Evolutionary conservation across 1,140 invertebrate genomes (phyloP).

Genomic region (Atta colombica): DNA sequence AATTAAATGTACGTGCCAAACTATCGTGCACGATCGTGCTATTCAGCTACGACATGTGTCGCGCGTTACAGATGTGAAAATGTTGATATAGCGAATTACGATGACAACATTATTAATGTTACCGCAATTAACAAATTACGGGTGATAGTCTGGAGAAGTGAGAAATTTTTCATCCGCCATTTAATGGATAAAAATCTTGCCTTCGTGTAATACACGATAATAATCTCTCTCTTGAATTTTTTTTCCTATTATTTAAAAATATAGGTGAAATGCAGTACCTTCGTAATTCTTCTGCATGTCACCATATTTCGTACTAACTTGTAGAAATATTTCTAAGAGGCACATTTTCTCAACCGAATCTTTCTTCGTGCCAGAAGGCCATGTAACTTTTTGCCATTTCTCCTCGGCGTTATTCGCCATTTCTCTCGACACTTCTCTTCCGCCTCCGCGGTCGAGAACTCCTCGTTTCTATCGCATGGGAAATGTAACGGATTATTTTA

Average conservation of each 20-base stretch:
- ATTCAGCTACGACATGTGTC: conserved; percentile 12
- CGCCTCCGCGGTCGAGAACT: conserved; percentile 2
- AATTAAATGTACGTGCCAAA: conserved; percentile 41
- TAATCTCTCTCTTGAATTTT: neutral
- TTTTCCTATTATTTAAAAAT: neutral
- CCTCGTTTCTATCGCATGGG: conserved; percentile 14
- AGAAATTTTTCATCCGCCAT: neutral
- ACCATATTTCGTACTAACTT: neutral
- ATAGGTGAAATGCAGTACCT: neutral
- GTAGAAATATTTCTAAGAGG: conserved; percentile 25
- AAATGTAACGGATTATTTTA: conserved; percentile 15
- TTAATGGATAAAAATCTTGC: neutral
- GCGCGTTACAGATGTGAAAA: conserved; percentile 12
- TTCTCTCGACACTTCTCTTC: conserved; percentile 29
- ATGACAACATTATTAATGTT: conserved; percentile 36
- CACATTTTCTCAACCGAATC: conserved; percentile 33
- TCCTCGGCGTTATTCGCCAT: conserved; percentile 31
- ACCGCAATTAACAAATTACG: conserved; percentile 37
- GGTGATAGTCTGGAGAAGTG: neutral
- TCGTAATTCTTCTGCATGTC: neutral
- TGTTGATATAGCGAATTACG: conserved; percentile 24
- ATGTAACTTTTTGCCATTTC: conserved; percentile 48
- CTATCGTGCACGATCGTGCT: conserved; percentile 20
- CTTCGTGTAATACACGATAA: neutral
- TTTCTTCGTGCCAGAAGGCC: conserved; percentile 35